These are phyloP conservation scores for Coelopa pilipes DNA, from an alignment of 2,888 invertebrate species.

Conservation along the genomic window DNA sequence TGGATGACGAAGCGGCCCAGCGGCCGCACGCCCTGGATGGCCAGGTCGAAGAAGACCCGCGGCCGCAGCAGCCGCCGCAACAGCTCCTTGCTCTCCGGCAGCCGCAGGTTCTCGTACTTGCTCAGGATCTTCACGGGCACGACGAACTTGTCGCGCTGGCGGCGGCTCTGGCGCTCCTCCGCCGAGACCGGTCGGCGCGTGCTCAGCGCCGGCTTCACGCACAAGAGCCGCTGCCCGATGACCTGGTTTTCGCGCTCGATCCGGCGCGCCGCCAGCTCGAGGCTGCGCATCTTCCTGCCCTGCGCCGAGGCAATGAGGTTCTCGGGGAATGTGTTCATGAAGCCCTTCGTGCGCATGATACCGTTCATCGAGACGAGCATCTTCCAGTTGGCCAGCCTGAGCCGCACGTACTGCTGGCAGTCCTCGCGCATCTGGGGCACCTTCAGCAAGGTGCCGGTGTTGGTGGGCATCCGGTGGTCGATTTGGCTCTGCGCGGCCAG, in stretches of 20 bases:
- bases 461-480: constrained; percentile 29
- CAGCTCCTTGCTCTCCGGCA: constrained; percentile 31
- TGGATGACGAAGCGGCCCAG: constrained; percentile 50
- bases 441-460: constrained; percentile 18
- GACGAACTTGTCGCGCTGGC: constrained; percentile 23
- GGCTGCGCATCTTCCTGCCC: background rate
- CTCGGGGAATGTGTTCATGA: constrained; percentile 27
- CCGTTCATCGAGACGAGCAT: constrained; percentile 9
- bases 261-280: background rate
- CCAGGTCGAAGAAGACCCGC: constrained; percentile 48
- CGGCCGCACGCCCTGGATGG: constrained; percentile 44
- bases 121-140: constrained; percentile 31
- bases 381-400: background rate
- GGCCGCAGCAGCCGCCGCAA: constrained; percentile 47
- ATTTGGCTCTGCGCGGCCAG: constrained; percentile 3
- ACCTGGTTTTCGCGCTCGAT: constrained; percentile 28
- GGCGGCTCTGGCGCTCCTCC: constrained; percentile 21
- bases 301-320: background rate
- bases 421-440: constrained; percentile 14
- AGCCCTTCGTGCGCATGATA: constrained; percentile 26
- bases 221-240: constrained; percentile 18
- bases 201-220: constrained; percentile 12
- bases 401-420: background rate
- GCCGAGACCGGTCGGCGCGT: constrained; percentile 9
- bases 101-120: constrained; percentile 37